Base-by-base conservation (phyloP, 2,888 invertebrate genomes). In the Euplagia quadripunctaria region DNA sequence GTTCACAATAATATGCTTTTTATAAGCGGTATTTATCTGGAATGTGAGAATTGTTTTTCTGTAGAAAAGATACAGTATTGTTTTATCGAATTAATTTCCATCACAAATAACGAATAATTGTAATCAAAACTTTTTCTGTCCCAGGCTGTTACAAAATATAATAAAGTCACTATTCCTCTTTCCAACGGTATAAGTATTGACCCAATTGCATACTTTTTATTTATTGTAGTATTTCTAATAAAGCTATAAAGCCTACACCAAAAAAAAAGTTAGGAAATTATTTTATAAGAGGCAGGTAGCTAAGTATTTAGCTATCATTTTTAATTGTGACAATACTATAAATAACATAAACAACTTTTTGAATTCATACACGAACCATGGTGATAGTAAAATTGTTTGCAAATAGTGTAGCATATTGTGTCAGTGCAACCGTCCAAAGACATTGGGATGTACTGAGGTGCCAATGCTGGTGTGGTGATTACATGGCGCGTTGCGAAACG, bases 301-400 rank as follows among this genome's bases (percentile, higher is more conserved):
- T 31, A 31, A 31, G 31, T 31, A 31, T 31, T 31, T 41, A 14
- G 6, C 63, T 5, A n/a, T 51, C n/a, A 55, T 31, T 55, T 31
- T 31, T n/a, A 16, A 64, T 42, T 64, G 11, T 41, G 42, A 1
- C 20, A 20, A 68, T 68, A 14, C 31, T 43, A 68, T 20, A 68
- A 6, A 14, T 58, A 68, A 55, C 68, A 68, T 43, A 68, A 20
- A 17, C 68, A 68, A 55, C 7, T 68, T 14, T 20, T n/a, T n/a
- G 7, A 42, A n/a, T 42, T 12, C n/a, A 43, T 52, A 20, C 68
- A 68, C 8, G n/a, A 14, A n/a, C 68, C 55, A 16, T 58, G 42
- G 8, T 68, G 17, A 14, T 43, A 68, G 14, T 58, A 41, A 43
- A 41, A 55, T 55, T n/a, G 42, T 58, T 42, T 68, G 55, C 68